Conservation (phyloP, 1,140 invertebrate species). For the Cephus cinctus region DNA sequence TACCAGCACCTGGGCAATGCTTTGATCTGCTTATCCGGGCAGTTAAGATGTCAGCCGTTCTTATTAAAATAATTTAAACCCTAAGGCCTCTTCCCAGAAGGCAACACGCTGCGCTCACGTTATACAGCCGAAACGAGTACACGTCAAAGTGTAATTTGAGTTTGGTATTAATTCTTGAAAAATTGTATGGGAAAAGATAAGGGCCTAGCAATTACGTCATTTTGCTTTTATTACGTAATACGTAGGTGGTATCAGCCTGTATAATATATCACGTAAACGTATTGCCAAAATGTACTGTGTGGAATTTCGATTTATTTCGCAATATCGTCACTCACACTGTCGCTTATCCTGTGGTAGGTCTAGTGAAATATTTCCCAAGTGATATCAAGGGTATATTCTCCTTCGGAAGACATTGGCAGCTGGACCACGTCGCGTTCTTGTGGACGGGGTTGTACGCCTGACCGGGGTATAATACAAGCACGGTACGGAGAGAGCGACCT, state of each 20-base stretch:
- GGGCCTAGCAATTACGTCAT: too few relatives aligned
- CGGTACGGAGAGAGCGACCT: conserved; percentile 36
- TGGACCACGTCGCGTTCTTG: conserved; percentile 40
- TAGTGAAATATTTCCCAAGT: too few relatives aligned
- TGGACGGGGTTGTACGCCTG: conserved; percentile 40
- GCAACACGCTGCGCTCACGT: too few relatives aligned
- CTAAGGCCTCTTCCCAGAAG: conserved; percentile 5
- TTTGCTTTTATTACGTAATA: background rate
- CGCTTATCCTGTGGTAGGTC: too few relatives aligned
- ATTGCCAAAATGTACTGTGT: too few relatives aligned
- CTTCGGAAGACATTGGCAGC: conserved; percentile 33
- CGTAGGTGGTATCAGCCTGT: too few relatives aligned
- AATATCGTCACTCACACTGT: background rate
- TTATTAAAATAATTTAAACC: conserved; percentile 44
- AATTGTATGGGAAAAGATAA: too few relatives aligned
- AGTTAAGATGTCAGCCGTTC: conserved; percentile 39
- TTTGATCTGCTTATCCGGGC: conserved; percentile 41
- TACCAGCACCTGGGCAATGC: conserved; percentile 31
- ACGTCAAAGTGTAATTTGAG: too few relatives aligned
- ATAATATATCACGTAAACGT: too few relatives aligned
- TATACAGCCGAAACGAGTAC: too few relatives aligned
- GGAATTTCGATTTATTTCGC: too few relatives aligned
- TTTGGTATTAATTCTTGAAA: too few relatives aligned
- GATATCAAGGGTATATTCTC: background rate
- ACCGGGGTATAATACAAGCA: conserved; percentile 50